Evolutionary conservation across 2,888 invertebrate species (phyloP).

Genomic region (Sthenelais limicola): DNA sequence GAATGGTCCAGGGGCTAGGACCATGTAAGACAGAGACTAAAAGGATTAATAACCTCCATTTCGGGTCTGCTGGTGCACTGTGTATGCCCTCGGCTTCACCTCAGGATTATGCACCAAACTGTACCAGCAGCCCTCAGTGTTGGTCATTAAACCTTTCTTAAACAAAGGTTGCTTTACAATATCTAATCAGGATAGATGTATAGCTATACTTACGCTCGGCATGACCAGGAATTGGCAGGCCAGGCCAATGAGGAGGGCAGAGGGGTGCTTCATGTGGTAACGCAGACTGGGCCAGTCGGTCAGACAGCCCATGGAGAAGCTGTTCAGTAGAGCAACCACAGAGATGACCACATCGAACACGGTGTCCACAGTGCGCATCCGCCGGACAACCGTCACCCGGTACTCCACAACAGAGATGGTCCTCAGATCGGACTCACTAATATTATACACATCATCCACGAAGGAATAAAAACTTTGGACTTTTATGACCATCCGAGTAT

Average conservation of each 20-base stretch:
- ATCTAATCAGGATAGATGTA: background rate
- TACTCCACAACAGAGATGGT: conserved; percentile 41
- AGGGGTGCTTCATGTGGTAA: conserved; percentile 63
- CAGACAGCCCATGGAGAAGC: conserved; percentile 69
- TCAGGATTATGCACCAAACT: too few relatives aligned
- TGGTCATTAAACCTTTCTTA: too few relatives aligned
- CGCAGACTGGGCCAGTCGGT: conserved; percentile 66
- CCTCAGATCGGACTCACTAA: background rate
- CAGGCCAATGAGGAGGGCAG: conserved; percentile 65
- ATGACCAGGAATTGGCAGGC: conserved; percentile 69
- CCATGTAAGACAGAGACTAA: too few relatives aligned
- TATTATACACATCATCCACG: background rate
- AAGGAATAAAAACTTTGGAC: conserved; percentile 19
- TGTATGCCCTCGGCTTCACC: too few relatives aligned
- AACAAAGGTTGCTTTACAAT: too few relatives aligned
- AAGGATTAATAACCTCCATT: too few relatives aligned
- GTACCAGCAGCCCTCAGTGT: too few relatives aligned
- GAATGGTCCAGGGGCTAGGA: too few relatives aligned
- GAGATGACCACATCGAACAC: conserved; percentile 67
- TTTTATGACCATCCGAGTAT: conserved; percentile 12
- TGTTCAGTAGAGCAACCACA: conserved; percentile 66
- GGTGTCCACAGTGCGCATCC: conserved; percentile 58
- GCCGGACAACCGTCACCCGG: conserved; percentile 39
- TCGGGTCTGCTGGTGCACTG: too few relatives aligned
- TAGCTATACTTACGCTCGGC: conserved; percentile 52